Evolutionary conservation across 2,113 vertebrate species (phyloP).

Genomic region (Gopherus evgoodei): DNA sequence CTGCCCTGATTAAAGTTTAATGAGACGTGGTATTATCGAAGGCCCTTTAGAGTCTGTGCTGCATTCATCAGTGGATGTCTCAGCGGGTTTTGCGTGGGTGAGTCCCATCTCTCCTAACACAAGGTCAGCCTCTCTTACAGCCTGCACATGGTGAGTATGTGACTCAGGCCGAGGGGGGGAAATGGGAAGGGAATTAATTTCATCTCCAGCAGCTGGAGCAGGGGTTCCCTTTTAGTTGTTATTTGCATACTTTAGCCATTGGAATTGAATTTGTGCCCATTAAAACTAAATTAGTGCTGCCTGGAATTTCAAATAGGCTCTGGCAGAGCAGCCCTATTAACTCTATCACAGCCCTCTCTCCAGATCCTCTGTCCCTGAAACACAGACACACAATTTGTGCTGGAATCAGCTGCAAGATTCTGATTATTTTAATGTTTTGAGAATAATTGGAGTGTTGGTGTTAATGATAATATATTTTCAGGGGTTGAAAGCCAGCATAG

Average conservation of each 20-base stretch:
- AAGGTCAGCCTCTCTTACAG: background rate
- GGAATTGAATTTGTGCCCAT: constrained; percentile 69
- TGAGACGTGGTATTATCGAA: constrained; percentile 50
- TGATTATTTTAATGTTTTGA: background rate
- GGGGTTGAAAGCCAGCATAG: background rate
- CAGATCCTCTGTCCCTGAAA: background rate
- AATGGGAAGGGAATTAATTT: background rate
- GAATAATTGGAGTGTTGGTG: background rate
- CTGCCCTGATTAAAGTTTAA: constrained; percentile 65
- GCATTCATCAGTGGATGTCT: constrained; percentile 25
- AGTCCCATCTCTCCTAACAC: background rate
- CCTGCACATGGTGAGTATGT: background rate
- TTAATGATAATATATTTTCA: background rate
- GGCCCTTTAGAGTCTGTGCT: constrained; percentile 43
- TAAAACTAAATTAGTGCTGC: constrained; percentile 66
- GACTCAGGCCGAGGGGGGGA: background rate
- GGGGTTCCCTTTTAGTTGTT: constrained; percentile 67
- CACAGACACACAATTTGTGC: accelerated
- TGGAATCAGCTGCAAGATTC: constrained; percentile 15
- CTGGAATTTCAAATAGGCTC: constrained; percentile 59
- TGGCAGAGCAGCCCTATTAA: constrained; percentile 53
- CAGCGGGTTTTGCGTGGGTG: background rate
- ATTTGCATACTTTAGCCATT: constrained; percentile 67
- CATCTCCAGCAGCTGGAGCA: constrained; percentile 40
- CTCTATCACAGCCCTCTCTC: background rate